Evolutionary conservation across 1,140 invertebrate species (phyloP).

Genomic region (Drosophila eugracilis): DNA sequence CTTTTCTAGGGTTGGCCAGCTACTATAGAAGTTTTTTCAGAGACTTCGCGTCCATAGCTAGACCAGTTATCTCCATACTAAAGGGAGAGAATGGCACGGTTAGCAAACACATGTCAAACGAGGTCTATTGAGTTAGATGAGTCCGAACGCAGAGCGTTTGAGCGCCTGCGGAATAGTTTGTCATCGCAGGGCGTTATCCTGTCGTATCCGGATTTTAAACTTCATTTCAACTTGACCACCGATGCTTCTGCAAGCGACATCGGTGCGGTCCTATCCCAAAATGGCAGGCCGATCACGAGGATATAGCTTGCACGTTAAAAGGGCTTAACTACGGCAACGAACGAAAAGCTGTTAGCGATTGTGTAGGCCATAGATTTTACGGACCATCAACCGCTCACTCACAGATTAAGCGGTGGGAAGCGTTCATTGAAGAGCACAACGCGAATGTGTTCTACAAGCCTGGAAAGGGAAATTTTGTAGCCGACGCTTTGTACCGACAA

Average conservation of each 20-base stretch:
- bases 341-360: too few relatives aligned
- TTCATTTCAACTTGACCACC: background rate
- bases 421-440: too few relatives aligned
- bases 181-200: background rate
- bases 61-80: background rate
- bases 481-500: constrained; percentile 2
- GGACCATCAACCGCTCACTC: too few relatives aligned
- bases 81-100: background rate
- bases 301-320: background rate
- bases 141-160: background rate
- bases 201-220: background rate
- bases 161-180: background rate
- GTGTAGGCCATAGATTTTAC: too few relatives aligned
- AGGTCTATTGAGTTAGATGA: too few relatives aligned
- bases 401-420: too few relatives aligned
- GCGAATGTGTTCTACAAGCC: too few relatives aligned
- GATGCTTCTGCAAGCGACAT: background rate
- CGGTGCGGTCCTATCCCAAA: background rate
- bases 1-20: background rate
- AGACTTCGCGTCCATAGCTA: background rate
- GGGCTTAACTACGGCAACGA: background rate
- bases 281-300: background rate
- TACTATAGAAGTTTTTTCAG: background rate
- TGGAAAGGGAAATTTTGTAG: constrained; percentile 2
- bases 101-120: background rate